Base-by-base conservation (phyloP, 2,888 invertebrate species). In the Minunthozetes semirufus region DNA sequence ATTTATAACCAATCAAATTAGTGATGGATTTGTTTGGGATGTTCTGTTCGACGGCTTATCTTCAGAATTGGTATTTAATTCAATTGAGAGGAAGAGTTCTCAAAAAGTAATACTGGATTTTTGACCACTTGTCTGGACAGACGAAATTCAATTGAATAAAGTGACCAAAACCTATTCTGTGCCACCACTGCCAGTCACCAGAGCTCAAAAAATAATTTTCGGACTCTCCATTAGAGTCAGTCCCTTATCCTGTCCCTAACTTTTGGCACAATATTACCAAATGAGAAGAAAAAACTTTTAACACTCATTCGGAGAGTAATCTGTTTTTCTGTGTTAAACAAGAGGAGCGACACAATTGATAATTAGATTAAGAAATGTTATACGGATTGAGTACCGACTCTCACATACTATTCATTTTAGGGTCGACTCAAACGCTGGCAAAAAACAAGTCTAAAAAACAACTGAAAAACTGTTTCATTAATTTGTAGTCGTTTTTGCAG, bases 321-420 rank as follows among this genome's bases (percentile, higher is more conserved):
- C 56, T 56, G 56, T 56, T 56, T 56, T 48, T 48, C 25, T 56
- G 17, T 56, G 56, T 56, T 56, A 25, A 56, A 56, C 56, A 56
- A 6, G 11, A 56, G 1, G 56, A 56, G 56, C 22, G 25, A 56
- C 56, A 56, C 56, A 56, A 56, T 19, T 56, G 56, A 56, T 56
- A 56, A 56, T 56, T 56, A 56, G 25, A 25, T 56, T 56, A 56
- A 56, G 56, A 56, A 56, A 11, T 25, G 25, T 56, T 56, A n/a
- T 15, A 56, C n/a, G 53, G 4, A 19, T 53, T 53, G n/a, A 19
- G 53, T 53, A 8, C n/a, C 3, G 2, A 48, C 33, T 33, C 33
- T 33, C 13, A 48, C 13, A 48, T 53, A 19, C 53, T n/a, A 19
- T 53, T 53, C n/a, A 19, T 1, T 53, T 53, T 8, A 48, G 46